Percentiles rank a stretch among this genome's conserved stretches.
Conservation (phyloP, 2,113 vertebrate species). For the Lagopus leucura region DNA sequence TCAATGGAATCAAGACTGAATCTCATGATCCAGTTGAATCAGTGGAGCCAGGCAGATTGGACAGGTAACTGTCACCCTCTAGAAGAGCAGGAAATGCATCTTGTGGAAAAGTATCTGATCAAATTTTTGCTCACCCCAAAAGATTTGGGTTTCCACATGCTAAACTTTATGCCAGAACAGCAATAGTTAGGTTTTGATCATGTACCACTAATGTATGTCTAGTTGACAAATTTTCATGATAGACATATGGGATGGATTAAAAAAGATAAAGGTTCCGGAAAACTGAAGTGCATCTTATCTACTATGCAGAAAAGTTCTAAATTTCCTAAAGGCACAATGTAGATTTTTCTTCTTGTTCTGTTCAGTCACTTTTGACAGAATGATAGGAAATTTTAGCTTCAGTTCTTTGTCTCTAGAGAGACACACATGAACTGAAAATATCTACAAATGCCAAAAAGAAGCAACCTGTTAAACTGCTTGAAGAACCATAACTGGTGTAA, state of each 20-base stretch:
- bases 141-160: neutral
- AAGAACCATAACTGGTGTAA: neutral
- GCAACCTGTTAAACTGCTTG: neutral
- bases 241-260: neutral
- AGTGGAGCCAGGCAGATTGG: neutral
- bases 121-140: neutral
- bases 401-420: constrained; percentile 1
- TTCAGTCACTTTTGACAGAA: constrained; percentile 22
- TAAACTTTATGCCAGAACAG: neutral
- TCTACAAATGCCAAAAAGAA: neutral
- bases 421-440: neutral
- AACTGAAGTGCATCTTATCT: neutral
- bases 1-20: neutral
- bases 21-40: neutral
- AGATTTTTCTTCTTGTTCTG: neutral
- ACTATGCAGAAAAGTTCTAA: neutral
- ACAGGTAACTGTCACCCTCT: neutral
- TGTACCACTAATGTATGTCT: neutral
- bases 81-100: neutral
- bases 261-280: neutral
- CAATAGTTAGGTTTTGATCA: neutral
- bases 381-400: constrained; percentile 16
- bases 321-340: neutral
- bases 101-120: neutral
- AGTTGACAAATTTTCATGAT: neutral